These are phyloP conservation scores for Tarsius wallacei DNA, from an alignment of 2,797 vertebrate species.

Conservation along the genomic window DNA sequence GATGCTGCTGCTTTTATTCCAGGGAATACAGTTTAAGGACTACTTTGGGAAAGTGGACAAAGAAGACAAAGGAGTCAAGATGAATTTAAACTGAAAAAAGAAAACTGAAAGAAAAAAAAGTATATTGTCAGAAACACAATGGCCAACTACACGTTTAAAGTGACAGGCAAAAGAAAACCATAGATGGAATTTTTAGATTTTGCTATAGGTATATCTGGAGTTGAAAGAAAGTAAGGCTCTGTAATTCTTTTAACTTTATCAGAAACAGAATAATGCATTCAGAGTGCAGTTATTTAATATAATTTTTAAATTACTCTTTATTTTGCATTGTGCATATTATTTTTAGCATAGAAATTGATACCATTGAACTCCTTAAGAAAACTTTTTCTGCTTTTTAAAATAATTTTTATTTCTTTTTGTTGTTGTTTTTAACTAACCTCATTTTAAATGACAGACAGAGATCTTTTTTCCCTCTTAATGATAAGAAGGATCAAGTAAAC, in stretches of 20 bases:
- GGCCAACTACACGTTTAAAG: neutral
- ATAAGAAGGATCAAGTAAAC: slow-evolving; percentile 88
- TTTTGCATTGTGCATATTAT: slow-evolving; percentile 72
- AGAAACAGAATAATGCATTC: slow-evolving; percentile 65
- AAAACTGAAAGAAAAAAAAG: neutral
- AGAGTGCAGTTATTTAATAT: slow-evolving; percentile 68
- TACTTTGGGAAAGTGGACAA: neutral
- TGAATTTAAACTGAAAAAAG: slow-evolving; percentile 11
- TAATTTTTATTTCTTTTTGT: slow-evolving; percentile 12
- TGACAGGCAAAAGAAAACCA: slow-evolving; percentile 18
- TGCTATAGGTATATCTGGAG: neutral
- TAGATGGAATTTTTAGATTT: neutral
- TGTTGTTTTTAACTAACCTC: slow-evolving; percentile 67
- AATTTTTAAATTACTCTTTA: slow-evolving; percentile 69
- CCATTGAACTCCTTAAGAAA: slow-evolving; percentile 64
- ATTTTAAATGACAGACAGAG: slow-evolving; percentile 73
- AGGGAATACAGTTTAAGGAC: neutral
- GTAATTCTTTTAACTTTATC: neutral
- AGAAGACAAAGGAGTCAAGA: neutral
- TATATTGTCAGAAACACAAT: slow-evolving; percentile 37
- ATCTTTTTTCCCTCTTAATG: slow-evolving; percentile 50
- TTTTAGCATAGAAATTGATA: slow-evolving; percentile 57
- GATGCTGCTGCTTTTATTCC: neutral
- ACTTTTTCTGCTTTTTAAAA: neutral
- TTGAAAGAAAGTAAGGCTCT: neutral